A percentile compares a stretch with the other conserved stretches of the same genome.
Conservation (phyloP, 2,113 vertebrate species). For the Naja naja region DNA sequence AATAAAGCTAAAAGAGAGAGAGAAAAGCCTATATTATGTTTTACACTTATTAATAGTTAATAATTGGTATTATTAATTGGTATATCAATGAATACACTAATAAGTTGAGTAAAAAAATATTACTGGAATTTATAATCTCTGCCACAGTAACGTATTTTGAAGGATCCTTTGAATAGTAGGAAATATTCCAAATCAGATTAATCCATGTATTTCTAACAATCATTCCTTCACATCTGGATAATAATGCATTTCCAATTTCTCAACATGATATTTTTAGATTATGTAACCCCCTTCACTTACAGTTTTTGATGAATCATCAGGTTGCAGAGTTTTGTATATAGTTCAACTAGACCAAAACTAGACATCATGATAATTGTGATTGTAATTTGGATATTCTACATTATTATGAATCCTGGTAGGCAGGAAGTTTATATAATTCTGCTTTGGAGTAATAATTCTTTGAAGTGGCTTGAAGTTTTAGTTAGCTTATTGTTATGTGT, state of each 20-base stretch:
- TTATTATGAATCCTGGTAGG: neutral
- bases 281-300: neutral
- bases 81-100: neutral
- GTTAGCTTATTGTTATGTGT: constrained; percentile 9
- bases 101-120: neutral
- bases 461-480: constrained; percentile 5
- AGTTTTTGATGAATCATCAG: neutral
- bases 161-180: neutral
- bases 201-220: neutral
- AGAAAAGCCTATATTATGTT: neutral
- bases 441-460: neutral
- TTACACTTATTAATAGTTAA: neutral
- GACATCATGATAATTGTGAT: neutral
- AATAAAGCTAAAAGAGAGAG: too few relatives aligned
- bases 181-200: neutral
- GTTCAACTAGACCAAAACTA: neutral
- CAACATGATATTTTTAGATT: neutral
- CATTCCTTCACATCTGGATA: neutral
- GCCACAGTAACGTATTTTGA: neutral
- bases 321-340: neutral
- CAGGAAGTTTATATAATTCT: neutral
- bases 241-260: neutral
- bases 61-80: neutral
- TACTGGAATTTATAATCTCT: neutral
- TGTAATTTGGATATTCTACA: neutral